A percentile compares a stretch with the other conserved stretches of the same genome.
These are phyloP conservation scores for Dunckerocampus dactyliophorus DNA, from an alignment of 2,113 vertebrate species.

Conservation along the genomic window DNA sequence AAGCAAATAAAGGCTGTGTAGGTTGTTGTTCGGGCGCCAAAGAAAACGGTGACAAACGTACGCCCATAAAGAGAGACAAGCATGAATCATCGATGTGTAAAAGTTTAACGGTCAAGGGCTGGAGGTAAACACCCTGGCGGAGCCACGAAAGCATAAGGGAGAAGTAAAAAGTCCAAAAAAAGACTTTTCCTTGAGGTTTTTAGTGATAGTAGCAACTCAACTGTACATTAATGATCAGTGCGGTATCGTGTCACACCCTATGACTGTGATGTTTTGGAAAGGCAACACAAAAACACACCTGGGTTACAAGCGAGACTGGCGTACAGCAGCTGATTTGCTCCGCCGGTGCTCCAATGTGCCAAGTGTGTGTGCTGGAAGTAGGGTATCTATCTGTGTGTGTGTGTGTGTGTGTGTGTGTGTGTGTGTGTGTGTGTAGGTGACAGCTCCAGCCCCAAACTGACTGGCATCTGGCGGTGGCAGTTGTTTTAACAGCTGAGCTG, in stretches of 20 bases:
- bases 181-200: too few relatives aligned
- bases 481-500: conserved; percentile 99
- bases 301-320: conserved; percentile 48
- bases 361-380: conserved; percentile 25
- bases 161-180: too few relatives aligned
- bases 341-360: conserved; percentile 55
- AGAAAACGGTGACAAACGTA: conserved; percentile 19
- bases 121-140: not conserved
- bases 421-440: conserved; percentile 73
- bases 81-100: not conserved
- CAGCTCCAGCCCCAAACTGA: conserved; percentile 96
- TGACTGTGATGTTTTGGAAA: conserved; percentile 43
- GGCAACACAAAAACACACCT: conserved; percentile 53
- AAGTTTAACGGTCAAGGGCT: conserved; percentile 25
- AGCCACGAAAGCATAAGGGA: conserved; percentile 23
- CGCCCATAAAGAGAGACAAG: not conserved
- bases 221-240: conserved; percentile 12
- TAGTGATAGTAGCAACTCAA: not conserved
- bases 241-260: conserved; percentile 13
- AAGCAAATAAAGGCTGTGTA: not conserved
- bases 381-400: conserved; percentile 19
- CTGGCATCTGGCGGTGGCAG: conserved; percentile 99
- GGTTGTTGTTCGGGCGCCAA: not conserved
- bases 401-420: conserved; percentile 30
- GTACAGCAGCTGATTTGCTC: conserved; percentile 61